phyloP scores from a whole-genome alignment of 1,140 invertebrate genomes.

The Lepidostoma basale region DNA sequence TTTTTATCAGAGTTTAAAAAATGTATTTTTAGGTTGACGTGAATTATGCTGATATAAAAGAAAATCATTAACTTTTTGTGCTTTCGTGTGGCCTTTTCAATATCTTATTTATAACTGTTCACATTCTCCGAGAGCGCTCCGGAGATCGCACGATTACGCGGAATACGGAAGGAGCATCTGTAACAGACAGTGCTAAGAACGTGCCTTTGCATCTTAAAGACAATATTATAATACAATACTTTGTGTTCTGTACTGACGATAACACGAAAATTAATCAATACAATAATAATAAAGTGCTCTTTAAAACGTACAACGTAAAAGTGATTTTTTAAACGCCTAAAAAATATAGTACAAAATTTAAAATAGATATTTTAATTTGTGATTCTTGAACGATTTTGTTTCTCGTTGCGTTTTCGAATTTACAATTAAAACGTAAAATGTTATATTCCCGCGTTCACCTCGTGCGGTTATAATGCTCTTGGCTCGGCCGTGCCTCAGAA shows the following conservation, averaged over 20 bases:
- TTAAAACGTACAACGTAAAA: conserved; percentile 8
- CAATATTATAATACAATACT: conserved; percentile 10
- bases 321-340: conserved; percentile 19
- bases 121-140: too few species aligned
- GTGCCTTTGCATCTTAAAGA: conserved; percentile 25
- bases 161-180: not conserved
- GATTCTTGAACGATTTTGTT: too few species aligned
- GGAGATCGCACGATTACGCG: not conserved
- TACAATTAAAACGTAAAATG: not conserved
- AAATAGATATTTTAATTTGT: too few species aligned
- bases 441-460: not conserved
- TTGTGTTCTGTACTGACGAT: too few species aligned
- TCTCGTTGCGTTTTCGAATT: too few species aligned
- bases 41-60: too few species aligned
- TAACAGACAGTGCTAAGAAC: conserved; percentile 24
- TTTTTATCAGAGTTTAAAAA: too few species aligned
- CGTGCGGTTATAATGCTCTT: conserved; percentile 8
- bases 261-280: not conserved
- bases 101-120: too few species aligned
- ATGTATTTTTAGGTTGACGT: too few species aligned
- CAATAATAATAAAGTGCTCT: conserved; percentile 26
- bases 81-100: too few species aligned
- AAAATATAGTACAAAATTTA: too few species aligned
- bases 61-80: too few species aligned
- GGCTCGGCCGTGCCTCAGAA: conserved; percentile 14